Evolutionary conservation across 1,140 invertebrate genomes (phyloP).

Genomic region (Brachionus asplanchnoidis): DNA sequence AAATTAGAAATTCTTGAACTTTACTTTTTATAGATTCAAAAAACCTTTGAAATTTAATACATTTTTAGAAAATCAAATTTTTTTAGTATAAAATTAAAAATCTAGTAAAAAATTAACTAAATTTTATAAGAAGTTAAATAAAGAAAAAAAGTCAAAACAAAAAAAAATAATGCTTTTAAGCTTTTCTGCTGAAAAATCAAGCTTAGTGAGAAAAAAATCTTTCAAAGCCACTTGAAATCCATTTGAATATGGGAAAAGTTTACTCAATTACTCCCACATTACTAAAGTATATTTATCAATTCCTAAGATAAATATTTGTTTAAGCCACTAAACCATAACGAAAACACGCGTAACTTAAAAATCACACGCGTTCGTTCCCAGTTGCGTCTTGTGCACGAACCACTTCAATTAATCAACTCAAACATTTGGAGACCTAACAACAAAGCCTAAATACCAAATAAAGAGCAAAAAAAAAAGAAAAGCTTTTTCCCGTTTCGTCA

Average conservation of each 20-base stretch:
- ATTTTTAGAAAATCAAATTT: too few species aligned
- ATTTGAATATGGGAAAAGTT: neutral
- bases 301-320: slow-evolving; percentile 5
- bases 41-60: too few species aligned
- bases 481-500: neutral
- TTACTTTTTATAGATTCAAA: too few species aligned
- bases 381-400: neutral
- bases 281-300: neutral
- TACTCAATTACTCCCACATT: neutral
- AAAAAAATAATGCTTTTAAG: too few species aligned
- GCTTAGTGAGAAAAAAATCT: neutral
- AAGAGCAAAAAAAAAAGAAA: neutral
- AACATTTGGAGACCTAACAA: neutral
- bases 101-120: too few species aligned
- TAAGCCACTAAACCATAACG: neutral
- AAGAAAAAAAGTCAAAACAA: too few species aligned
- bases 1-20: too few species aligned
- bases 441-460: slow-evolving; percentile 16
- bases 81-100: too few species aligned
- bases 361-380: slow-evolving; percentile 3
- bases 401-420: neutral
- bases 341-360: neutral
- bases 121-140: too few species aligned
- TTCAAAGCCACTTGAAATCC: neutral
- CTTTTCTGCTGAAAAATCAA: neutral